Conservation (phyloP, 2,113 vertebrate species). For the Alligator mississippiensis region DNA sequence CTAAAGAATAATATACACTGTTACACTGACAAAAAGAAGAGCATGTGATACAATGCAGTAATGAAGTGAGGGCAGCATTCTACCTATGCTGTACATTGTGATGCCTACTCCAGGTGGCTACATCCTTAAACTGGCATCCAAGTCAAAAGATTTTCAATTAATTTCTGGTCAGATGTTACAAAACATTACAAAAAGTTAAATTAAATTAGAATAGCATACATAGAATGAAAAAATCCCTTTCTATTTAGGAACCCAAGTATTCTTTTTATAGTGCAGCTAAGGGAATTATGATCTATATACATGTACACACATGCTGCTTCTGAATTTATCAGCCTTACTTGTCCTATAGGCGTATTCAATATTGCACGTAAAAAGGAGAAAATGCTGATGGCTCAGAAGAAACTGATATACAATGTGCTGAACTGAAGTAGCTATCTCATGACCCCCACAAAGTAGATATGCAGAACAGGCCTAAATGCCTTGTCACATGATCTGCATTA, state of each 20-base stretch:
- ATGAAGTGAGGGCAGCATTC: not conserved
- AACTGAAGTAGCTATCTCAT: not conserved
- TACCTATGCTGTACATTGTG: not conserved
- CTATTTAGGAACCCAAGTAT: not conserved
- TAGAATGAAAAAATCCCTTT: not conserved
- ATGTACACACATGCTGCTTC: not conserved
- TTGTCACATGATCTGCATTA: conserved; percentile 20
- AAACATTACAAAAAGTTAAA: not conserved
- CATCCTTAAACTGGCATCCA: not conserved
- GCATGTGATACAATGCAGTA: too few relatives aligned
- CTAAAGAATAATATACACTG: not conserved
- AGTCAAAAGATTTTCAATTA: not conserved
- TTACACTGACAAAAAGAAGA: not conserved
- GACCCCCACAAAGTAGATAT: not conserved
- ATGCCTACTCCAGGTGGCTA: not conserved
- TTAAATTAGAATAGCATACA: not conserved
- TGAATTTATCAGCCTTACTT: conserved; percentile 1
- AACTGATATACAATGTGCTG: not conserved
- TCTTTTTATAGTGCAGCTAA: not conserved
- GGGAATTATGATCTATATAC: not conserved
- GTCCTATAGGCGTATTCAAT: not conserved
- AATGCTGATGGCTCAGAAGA: conserved; percentile 15
- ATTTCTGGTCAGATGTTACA: not conserved
- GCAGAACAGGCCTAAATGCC: not conserved
- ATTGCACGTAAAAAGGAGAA: not conserved